Evolutionary conservation across 2,888 invertebrate genomes (phyloP).

Genomic region (Cheiracanthium punctorium): DNA sequence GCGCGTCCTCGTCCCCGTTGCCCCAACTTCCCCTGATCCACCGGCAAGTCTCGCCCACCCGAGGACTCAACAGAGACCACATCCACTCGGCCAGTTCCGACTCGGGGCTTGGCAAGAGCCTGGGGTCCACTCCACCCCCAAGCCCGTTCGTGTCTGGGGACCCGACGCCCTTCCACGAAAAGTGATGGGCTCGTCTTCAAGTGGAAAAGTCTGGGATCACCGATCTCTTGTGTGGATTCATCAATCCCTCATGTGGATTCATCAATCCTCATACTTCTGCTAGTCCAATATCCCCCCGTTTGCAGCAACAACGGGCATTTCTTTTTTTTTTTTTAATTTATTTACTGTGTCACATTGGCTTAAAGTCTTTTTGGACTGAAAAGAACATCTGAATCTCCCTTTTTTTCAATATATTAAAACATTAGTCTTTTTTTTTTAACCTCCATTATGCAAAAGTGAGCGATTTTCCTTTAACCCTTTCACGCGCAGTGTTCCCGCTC

Average conservation of each 20-base stretch:
- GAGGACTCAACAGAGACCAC: constrained; percentile 72
- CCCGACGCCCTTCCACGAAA: constrained; percentile 30
- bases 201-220: too few relatives aligned
- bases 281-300: not conserved
- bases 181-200: too few relatives aligned
- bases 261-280: not conserved
- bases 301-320: constrained; percentile 19
- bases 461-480: too few relatives aligned
- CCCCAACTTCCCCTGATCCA: constrained; percentile 67
- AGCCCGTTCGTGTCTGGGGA: constrained; percentile 68
- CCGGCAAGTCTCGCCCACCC: constrained; percentile 67
- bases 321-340: too few relatives aligned
- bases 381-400: too few relatives aligned
- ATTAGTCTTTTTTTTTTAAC: too few relatives aligned
- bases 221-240: too few relatives aligned
- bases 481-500: too few relatives aligned
- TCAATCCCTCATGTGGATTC: not conserved
- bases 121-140: constrained; percentile 72
- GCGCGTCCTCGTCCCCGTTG: constrained; percentile 72
- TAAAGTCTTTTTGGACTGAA: too few relatives aligned
- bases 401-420: too few relatives aligned
- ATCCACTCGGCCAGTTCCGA: constrained; percentile 72
- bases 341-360: too few relatives aligned
- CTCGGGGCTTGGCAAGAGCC: constrained; percentile 72
- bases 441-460: too few relatives aligned